phyloP scores from a whole-genome alignment of 2,797 vertebrate species.

The Hyperoplus lanceolatus region DNA sequence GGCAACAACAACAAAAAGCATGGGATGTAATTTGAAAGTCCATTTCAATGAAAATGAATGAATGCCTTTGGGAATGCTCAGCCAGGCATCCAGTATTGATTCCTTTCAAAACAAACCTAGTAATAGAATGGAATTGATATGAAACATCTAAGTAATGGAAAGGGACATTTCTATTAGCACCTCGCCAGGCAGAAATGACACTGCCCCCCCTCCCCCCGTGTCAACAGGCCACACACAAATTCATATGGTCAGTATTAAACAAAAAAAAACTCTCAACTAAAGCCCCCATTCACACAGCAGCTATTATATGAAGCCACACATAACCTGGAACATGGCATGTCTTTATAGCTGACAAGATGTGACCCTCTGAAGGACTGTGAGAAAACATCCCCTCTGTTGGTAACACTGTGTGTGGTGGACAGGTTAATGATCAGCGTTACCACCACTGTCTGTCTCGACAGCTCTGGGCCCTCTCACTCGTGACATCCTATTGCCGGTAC shows the following conservation, averaged over 20 bases:
- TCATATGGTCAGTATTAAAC: neutral
- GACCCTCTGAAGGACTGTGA: conserved; percentile 23
- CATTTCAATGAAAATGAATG: conserved; percentile 16
- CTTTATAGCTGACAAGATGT: conserved; percentile 10
- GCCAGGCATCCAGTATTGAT: conserved; percentile 18
- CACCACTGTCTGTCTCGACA: conserved; percentile 26
- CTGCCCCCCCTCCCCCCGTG: no score
- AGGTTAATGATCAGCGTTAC: conserved; percentile 59
- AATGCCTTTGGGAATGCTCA: conserved; percentile 19
- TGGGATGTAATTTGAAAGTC: neutral
- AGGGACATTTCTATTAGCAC: conserved; percentile 12
- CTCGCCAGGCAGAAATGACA: neutral
- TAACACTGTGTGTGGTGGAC: conserved; percentile 26
- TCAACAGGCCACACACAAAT: neutral
- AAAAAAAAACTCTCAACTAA: neutral
- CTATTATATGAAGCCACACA: neutral
- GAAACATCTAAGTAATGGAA: conserved; percentile 27
- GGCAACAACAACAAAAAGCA: neutral
- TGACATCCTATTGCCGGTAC: conserved; percentile 59
- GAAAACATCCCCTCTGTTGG: neutral
- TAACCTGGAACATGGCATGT: neutral
- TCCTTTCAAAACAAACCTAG: conserved; percentile 23
- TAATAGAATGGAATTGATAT: conserved; percentile 28
- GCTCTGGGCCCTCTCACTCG: conserved; percentile 27
- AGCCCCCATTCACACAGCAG: neutral